phyloP scores from a whole-genome alignment of 2,888 invertebrate species.

The Muschampia plurimacula region DNA sequence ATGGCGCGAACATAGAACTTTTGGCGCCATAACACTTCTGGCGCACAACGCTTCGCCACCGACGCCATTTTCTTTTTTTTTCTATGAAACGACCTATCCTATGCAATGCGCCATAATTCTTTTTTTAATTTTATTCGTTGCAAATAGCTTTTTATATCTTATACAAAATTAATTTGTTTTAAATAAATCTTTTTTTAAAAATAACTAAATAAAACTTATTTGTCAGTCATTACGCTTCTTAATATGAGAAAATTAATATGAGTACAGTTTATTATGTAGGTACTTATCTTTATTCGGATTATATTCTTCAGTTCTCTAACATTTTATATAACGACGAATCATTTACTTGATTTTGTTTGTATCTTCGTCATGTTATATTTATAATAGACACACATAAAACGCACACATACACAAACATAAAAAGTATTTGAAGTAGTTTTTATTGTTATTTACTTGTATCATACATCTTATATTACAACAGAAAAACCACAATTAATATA shows the following conservation, averaged over 20 bases:
- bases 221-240: background rate
- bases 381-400: background rate
- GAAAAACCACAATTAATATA: background rate
- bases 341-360: background rate
- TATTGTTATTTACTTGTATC: background rate
- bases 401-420: background rate
- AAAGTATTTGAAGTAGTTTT: background rate
- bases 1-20: background rate
- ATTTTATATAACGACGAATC: slow-evolving; percentile 2
- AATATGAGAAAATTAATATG: background rate
- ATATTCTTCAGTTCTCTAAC: background rate
- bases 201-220: background rate
- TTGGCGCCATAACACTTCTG: too few relatives aligned
- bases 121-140: background rate
- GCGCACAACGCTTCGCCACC: background rate
- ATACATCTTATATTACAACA: background rate
- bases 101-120: too few relatives aligned
- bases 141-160: background rate
- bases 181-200: background rate
- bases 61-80: background rate
- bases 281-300: background rate
- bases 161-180: background rate
- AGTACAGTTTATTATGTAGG: background rate
- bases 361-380: background rate
- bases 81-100: too few relatives aligned